phyloP scores from a whole-genome alignment of 2,888 invertebrate genomes.

The Sympetrum striolatum region DNA sequence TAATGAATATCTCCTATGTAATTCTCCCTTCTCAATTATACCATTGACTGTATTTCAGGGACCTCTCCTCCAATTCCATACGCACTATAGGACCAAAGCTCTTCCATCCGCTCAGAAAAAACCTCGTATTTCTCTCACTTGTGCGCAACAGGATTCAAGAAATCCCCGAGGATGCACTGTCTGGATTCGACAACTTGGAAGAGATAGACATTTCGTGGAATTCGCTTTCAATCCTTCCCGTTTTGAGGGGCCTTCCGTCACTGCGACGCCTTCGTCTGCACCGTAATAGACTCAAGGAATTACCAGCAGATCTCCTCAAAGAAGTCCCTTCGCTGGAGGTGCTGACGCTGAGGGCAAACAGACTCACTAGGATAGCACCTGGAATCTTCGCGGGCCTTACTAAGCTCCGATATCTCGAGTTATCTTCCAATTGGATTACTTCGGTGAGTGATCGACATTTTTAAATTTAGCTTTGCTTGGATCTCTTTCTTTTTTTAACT shows the following conservation, averaged over 20 bases:
- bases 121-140: constrained; percentile 68
- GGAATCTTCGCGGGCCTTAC: constrained; percentile 54
- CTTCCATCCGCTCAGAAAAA: constrained; percentile 65
- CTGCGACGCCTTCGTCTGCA: constrained; percentile 68
- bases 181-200: constrained; percentile 66
- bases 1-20: too few species aligned
- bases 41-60: constrained; percentile 53
- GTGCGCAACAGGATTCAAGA: constrained; percentile 70
- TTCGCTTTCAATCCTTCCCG: constrained; percentile 67
- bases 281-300: constrained; percentile 65
- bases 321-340: constrained; percentile 54
- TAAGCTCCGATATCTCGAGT: constrained; percentile 54
- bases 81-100: constrained; percentile 65
- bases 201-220: constrained; percentile 77
- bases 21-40: background rate
- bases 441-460: constrained; percentile 49
- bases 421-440: constrained; percentile 55
- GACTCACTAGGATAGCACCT: constrained; percentile 55
- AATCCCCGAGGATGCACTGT: constrained; percentile 67
- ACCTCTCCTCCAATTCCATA: constrained; percentile 72
- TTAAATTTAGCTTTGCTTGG: too few species aligned
- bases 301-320: constrained; percentile 54
- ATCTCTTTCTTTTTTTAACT: too few species aligned
- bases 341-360: constrained; percentile 56
- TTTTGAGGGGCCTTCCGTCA: constrained; percentile 49